These are phyloP conservation scores for Apamea crenata DNA, from an alignment of 2,888 invertebrate genomes.

Conservation along the genomic window DNA sequence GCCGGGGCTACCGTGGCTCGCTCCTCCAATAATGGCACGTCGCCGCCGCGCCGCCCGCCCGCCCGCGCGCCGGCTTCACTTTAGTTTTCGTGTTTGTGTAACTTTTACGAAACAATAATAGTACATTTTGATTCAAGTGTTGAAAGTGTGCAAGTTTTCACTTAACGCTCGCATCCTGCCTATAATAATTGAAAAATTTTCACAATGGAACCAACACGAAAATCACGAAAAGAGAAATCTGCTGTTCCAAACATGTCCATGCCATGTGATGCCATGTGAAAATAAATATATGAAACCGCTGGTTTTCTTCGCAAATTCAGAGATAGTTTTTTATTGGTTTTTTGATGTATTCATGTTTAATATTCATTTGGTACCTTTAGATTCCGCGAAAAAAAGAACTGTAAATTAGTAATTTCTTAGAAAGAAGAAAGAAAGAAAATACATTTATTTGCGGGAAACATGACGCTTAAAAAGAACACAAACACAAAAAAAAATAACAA, in stretches of 20 bases:
- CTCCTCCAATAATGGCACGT: constrained; percentile 71
- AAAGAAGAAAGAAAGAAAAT: too few species aligned
- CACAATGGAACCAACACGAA: background rate
- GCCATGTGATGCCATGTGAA: background rate
- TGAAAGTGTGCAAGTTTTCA: background rate
- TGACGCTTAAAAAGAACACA: too few species aligned
- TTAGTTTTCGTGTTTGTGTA: constrained; percentile 59
- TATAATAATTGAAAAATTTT: background rate
- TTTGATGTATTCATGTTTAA: background rate
- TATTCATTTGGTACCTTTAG: background rate
- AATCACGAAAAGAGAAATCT: background rate
- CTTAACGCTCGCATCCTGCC: background rate
- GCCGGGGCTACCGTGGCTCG: constrained; percentile 75
- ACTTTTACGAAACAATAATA: constrained; percentile 54
- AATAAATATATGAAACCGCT: background rate
- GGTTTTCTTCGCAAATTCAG: background rate
- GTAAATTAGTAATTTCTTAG: background rate
- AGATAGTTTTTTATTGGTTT: background rate
- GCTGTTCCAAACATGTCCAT: background rate
- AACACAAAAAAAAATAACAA: too few species aligned
- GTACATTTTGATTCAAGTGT: background rate
- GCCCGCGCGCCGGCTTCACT: constrained; percentile 44
- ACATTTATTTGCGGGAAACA: too few species aligned
- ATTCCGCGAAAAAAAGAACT: background rate
- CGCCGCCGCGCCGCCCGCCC: constrained; percentile 46